Conservation (phyloP, 1,140 invertebrate genomes). For the Drosophila auraria region DNA sequence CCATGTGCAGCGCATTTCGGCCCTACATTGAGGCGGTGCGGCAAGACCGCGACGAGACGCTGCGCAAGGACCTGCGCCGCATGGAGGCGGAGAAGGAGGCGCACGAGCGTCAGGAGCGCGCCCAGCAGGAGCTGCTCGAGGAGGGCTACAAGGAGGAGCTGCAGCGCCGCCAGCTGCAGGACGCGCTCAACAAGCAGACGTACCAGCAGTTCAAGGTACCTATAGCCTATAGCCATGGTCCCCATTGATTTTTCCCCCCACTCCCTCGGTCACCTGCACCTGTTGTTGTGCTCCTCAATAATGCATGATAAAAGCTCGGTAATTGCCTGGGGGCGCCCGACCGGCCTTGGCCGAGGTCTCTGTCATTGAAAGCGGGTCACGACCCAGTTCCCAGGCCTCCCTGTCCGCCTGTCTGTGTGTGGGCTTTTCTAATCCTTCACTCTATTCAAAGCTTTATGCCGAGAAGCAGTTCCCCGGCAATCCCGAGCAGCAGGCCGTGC, state of each 20-base stretch:
- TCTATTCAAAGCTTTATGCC: slow-evolving; percentile 89
- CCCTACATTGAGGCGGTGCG: slow-evolving; percentile 96
- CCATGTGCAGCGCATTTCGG: slow-evolving; percentile 94
- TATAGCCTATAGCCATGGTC: not conserved
- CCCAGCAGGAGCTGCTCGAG: slow-evolving; percentile 87
- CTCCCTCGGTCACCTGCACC: slow-evolving; percentile 43
- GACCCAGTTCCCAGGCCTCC: slow-evolving; percentile 44
- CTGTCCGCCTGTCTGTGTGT: not conserved
- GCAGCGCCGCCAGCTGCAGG: slow-evolving; percentile 93
- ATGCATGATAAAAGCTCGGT: slow-evolving; percentile 16
- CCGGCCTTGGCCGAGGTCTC: not conserved
- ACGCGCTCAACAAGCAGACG: slow-evolving; percentile 98
- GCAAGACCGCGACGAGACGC: slow-evolving; percentile 92
- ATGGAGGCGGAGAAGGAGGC: slow-evolving; percentile 86
- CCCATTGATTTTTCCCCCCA: slow-evolving; percentile 4
- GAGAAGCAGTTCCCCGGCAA: slow-evolving; percentile 97
- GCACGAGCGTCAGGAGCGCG: slow-evolving; percentile 84
- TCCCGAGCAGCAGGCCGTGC: slow-evolving; percentile 96
- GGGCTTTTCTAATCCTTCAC: slow-evolving; percentile 1
- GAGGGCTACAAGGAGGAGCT: slow-evolving; percentile 88
- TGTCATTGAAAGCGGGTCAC: slow-evolving; percentile 51
- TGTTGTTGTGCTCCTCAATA: slow-evolving; percentile 92
- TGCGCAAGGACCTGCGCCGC: slow-evolving; percentile 77
- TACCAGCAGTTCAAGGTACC: slow-evolving; percentile 93
- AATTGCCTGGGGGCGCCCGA: slow-evolving; percentile 1